Percentiles rank a stretch among this genome's conserved stretches.
Evolutionary conservation across 2,113 vertebrate species (phyloP).

Genomic region (Labeo catla): DNA sequence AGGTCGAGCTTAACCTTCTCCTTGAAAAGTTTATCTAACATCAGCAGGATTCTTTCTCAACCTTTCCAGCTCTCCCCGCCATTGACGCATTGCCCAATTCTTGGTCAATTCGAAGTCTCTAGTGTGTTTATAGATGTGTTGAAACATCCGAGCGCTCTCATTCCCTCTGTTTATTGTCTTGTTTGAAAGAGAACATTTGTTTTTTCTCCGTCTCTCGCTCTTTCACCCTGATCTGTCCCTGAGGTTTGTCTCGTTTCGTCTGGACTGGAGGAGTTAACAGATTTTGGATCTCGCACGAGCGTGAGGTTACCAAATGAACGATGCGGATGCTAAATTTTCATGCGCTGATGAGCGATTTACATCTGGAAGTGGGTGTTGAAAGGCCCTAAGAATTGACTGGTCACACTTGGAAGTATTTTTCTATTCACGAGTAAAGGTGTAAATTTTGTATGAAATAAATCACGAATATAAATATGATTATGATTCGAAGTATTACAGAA

Average conservation of each 20-base stretch:
- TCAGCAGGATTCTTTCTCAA: conserved; percentile 44
- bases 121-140: conserved; percentile 45
- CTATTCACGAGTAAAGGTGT: neutral
- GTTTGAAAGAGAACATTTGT: conserved; percentile 21
- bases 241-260: conserved; percentile 53
- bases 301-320: neutral
- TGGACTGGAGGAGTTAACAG: conserved; percentile 30
- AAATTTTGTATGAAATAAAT: neutral
- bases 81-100: conserved; percentile 34
- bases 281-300: neutral
- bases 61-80: neutral
- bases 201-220: conserved; percentile 1
- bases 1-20: conserved; percentile 39
- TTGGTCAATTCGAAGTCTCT: conserved; percentile 33
- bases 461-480: neutral
- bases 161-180: conserved; percentile 38
- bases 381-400: neutral
- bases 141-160: conserved; percentile 26
- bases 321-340: neutral
- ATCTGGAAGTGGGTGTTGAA: conserved; percentile 14
- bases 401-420: conserved; percentile 5
- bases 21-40: conserved; percentile 2
- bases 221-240: conserved; percentile 52
- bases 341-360: neutral
- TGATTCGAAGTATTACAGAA: neutral